phyloP scores from a whole-genome alignment of 2,888 invertebrate genomes.

The Raillietiella orientalis region DNA sequence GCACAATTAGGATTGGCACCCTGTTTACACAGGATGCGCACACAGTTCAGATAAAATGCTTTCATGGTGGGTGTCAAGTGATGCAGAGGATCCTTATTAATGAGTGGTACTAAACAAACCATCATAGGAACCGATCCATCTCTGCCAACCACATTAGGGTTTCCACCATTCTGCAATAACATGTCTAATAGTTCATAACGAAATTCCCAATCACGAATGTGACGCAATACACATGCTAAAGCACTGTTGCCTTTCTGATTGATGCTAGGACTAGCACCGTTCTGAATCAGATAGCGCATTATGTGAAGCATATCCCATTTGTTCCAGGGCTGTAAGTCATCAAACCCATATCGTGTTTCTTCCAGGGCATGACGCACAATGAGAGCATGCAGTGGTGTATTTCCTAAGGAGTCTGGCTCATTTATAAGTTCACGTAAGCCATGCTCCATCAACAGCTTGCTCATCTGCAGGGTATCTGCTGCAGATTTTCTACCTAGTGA shows the following conservation, averaged over 20 bases:
- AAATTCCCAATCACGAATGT: conserved; percentile 30
- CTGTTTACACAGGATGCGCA: conserved; percentile 28
- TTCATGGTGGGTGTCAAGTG: conserved; percentile 38
- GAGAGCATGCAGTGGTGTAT: conserved; percentile 33
- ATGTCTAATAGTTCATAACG: conserved; percentile 9
- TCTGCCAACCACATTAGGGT: conserved; percentile 31
- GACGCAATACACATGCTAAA: conserved; percentile 30
- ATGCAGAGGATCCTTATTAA: conserved; percentile 35
- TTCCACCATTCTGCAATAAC: conserved; percentile 11
- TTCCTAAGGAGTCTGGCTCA: conserved; percentile 31
- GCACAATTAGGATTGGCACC: conserved; percentile 40
- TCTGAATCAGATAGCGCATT: conserved; percentile 17
- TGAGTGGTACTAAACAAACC: conserved; percentile 34
- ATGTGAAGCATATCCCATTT: conserved; percentile 38
- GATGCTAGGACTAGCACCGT: conserved; percentile 28
- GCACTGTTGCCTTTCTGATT: conserved; percentile 33
- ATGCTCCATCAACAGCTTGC: conserved; percentile 30
- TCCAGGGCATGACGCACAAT: conserved; percentile 26
- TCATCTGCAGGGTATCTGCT: conserved; percentile 28
- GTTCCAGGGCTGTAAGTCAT: conserved; percentile 19
- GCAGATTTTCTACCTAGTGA: conserved; percentile 31
- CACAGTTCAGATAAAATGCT: conserved; percentile 34
- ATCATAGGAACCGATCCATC: conserved; percentile 37
- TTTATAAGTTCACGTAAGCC: conserved; percentile 35
- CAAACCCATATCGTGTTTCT: conserved; percentile 27